Percentiles rank a stretch among this genome's conserved stretches.
These are phyloP conservation scores for Chanos chanos DNA, from an alignment of 2,797 vertebrate species.

Conservation along the genomic window DNA sequence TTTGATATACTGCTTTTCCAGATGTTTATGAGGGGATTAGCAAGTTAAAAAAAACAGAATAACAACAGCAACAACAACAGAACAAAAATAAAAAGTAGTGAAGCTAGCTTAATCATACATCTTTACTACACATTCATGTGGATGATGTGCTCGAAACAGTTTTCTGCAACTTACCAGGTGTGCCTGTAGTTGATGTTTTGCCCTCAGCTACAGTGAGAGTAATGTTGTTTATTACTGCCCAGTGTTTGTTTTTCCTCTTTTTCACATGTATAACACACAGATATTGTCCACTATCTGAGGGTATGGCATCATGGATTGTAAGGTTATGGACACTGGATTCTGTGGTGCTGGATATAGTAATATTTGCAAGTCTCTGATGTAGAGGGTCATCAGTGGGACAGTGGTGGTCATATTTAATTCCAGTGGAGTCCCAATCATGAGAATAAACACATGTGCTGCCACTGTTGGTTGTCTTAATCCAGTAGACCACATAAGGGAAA, in stretches of 20 bases:
- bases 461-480: conserved; percentile 26
- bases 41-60: not conserved
- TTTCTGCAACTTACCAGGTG: not conserved
- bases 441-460: conserved; percentile 29
- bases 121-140: no score
- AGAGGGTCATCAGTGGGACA: not conserved
- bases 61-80: not conserved
- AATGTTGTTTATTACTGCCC: not conserved
- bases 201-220: not conserved
- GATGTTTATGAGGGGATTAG: no score
- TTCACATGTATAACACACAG: not conserved
- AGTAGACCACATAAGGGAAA: not conserved
- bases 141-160: no score
- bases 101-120: no score
- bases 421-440: not conserved
- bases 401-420: not conserved
- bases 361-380: not conserved
- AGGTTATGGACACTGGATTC: not conserved
- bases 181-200: no score
- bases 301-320: not conserved
- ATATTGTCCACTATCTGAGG: not conserved
- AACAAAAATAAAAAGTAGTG: not conserved
- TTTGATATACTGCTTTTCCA: no score
- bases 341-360: not conserved
- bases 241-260: not conserved